Base-by-base conservation (phyloP, 1,140 invertebrate genomes). In the Ceratosolen fusciceps region DNA sequence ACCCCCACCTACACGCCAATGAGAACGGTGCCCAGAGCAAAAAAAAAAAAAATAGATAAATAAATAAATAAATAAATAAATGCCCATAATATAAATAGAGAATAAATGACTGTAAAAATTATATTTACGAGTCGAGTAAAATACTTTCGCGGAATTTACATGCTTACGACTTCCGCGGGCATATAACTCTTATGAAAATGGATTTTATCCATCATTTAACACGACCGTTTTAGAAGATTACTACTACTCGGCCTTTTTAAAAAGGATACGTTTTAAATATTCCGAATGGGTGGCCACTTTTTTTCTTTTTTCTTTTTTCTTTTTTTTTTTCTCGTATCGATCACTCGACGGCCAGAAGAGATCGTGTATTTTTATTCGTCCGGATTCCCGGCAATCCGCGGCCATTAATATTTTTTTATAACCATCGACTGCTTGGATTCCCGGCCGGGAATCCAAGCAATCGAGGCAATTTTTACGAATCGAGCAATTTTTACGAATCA, bases 51-150 rank as follows among this genome's bases (percentile, higher is more conserved):
- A n/a, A n/a, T n/a, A n/a, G n/a, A n/a, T n/a, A n/a, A n/a, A n/a
- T n/a, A n/a, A n/a, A n/a, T n/a, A n/a, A n/a, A n/a, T 67, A 54
- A n/a, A n/a, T n/a, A n/a, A n/a, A n/a, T n/a, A 75, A 47, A 43
- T 77, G 24, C 74, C 34, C 56, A 74, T 49, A 62, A 56, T 54
- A 79, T 79, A 74, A 79, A 74, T 74, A 74, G 29, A 68, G 34
- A 68, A 74, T 68, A 34, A 79, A 79, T 79, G 34, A 79, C 74
- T 74, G 54, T 74, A 68, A 74, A 65, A 56, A 79, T 79, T 68
- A 68, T 74, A 79, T 79, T 65, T 79, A 79, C 26, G 56, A 76
- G 74, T 68, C 68, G 3, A 7, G 62, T 47, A 54, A 76, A 68
- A 67, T 54, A 37, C 58, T 75, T 74, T 74, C 39, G 26, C 14